A percentile compares a stretch with the other conserved stretches of the same genome.
Evolutionary conservation across 1,140 invertebrate genomes (phyloP).

Genomic region (Hyles euphorbiae): DNA sequence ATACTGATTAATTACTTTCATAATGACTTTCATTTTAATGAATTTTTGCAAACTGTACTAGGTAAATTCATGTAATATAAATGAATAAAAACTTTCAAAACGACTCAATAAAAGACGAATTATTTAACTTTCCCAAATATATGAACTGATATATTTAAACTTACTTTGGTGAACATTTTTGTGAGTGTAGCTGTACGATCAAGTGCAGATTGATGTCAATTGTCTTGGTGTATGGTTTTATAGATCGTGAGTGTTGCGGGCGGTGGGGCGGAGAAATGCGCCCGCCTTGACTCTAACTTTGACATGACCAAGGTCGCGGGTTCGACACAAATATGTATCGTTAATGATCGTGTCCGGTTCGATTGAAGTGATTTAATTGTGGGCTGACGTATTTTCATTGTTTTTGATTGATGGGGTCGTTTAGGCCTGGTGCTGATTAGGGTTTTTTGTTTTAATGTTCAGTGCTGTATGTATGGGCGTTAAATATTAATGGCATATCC

Average conservation of each 20-base stretch:
- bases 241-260: conserved; percentile 35
- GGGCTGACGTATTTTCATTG: conserved; percentile 11
- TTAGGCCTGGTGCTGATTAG: not conserved
- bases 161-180: conserved; percentile 65
- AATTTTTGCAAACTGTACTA: too few species aligned
- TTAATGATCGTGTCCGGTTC: conserved; percentile 18
- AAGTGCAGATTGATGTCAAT: conserved; percentile 54
- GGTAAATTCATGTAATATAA: too few species aligned
- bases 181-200: conserved; percentile 35
- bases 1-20: too few species aligned
- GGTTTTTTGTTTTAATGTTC: not conserved
- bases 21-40: too few species aligned
- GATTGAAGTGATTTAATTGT: conserved; percentile 13
- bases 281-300: conserved; percentile 54
- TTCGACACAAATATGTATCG: conserved; percentile 15
- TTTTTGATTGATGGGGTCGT: not conserved
- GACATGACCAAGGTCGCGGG: conserved; percentile 44
- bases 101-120: too few species aligned
- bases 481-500: too few species aligned
- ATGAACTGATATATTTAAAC: conserved; percentile 15
- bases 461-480: too few species aligned
- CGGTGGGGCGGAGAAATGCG: conserved; percentile 56
- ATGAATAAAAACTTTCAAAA: too few species aligned
- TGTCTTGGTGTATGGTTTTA: conserved; percentile 53
- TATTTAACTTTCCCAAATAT: too few species aligned